A percentile compares a stretch with the other conserved stretches of the same genome.
phyloP scores from a whole-genome alignment of 1,140 invertebrate genomes.

The Orius laevigatus region DNA sequence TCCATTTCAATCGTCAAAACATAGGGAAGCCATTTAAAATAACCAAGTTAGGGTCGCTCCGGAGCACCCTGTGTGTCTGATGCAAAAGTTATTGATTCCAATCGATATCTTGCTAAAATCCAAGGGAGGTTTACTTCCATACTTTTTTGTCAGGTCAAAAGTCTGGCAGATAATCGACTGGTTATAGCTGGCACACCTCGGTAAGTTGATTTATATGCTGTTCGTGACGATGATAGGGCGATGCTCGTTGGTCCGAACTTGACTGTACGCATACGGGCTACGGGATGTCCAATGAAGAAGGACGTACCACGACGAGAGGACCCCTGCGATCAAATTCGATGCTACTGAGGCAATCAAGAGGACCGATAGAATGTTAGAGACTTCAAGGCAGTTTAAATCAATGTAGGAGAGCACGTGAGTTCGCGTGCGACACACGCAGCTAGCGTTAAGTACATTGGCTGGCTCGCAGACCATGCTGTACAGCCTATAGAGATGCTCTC shows the following conservation, averaged over 20 bases:
- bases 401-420: conserved; percentile 25
- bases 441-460: conserved; percentile 25
- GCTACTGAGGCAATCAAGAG: conserved; percentile 30
- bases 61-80: no score
- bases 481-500: conserved; percentile 30
- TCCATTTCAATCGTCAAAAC: no score
- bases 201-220: conserved; percentile 12
- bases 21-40: no score
- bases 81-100: no score
- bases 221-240: conserved; percentile 22
- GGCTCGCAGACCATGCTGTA: conserved; percentile 29
- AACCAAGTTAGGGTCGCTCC: no score
- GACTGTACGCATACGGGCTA: conserved; percentile 29
- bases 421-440: conserved; percentile 25
- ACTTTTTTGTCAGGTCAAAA: no score
- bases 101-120: no score
- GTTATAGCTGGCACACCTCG: neutral
- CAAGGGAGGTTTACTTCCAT: no score
- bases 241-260: conserved; percentile 27
- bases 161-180: neutral
- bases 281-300: conserved; percentile 32
- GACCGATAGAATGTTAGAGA: conserved; percentile 27
- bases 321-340: conserved; percentile 28
- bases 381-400: conserved; percentile 33
- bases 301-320: conserved; percentile 30